Evolutionary conservation across 2,113 vertebrate species (phyloP).

Genomic region (Chlorodrepanis virens): DNA sequence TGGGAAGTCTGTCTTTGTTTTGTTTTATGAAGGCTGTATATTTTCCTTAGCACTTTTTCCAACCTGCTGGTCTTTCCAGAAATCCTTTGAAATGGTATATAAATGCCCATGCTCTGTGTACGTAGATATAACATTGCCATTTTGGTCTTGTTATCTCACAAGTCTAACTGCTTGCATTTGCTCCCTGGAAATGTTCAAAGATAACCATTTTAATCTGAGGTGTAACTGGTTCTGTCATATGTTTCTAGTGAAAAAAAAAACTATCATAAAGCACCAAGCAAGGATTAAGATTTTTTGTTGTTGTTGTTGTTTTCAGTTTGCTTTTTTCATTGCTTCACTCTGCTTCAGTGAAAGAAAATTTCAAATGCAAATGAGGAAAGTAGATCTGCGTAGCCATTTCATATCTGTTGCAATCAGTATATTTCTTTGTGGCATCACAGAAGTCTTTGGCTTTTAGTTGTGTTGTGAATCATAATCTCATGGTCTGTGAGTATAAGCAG

Average conservation of each 20-base stretch:
- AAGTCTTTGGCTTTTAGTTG: not conserved
- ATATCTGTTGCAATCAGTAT: not conserved
- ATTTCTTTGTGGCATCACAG: not conserved
- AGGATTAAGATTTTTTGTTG: not conserved
- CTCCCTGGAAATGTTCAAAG: not conserved
- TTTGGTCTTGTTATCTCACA: not conserved
- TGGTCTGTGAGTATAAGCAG: not conserved
- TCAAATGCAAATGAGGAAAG: not conserved
- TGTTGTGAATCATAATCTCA: slow-evolving; percentile 8
- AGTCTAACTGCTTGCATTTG: not conserved
- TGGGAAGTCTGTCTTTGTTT: not conserved
- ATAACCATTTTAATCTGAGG: not conserved
- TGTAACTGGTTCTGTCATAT: not conserved
- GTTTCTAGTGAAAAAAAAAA: not conserved
- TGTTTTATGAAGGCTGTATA: slow-evolving; percentile 7
- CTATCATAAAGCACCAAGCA: not conserved
- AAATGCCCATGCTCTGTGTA: not conserved
- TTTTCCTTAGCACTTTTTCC: not conserved
- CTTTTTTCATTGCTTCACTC: not conserved
- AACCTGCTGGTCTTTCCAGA: not conserved
- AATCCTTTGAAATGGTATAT: not conserved
- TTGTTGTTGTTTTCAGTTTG: not conserved
- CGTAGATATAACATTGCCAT: not conserved
- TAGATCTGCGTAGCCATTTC: not conserved
- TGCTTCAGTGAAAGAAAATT: not conserved